Evolutionary conservation across 2,797 vertebrate species (phyloP).

Genomic region (Parambassis ranga): DNA sequence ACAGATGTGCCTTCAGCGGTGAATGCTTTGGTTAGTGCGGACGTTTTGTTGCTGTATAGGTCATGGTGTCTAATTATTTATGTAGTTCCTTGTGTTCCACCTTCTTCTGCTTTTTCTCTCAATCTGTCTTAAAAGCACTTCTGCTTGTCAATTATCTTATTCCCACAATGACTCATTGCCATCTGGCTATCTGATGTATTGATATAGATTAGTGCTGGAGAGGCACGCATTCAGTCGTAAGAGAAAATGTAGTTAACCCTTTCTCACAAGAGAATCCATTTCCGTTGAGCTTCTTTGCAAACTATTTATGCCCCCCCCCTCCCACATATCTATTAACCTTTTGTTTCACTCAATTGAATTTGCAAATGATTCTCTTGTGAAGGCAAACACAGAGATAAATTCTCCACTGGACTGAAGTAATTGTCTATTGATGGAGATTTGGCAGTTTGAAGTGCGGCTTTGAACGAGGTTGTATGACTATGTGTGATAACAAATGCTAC

Average conservation of each 20-base stretch:
- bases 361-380: slow-evolving; percentile 51
- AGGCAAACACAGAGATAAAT: slow-evolving; percentile 44
- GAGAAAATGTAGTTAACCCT: slow-evolving; percentile 49
- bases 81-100: not conserved
- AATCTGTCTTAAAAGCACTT: slow-evolving; percentile 43
- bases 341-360: slow-evolving; percentile 58
- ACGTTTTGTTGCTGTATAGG: not conserved
- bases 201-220: slow-evolving; percentile 38
- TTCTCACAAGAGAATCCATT: slow-evolving; percentile 37
- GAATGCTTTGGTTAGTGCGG: not conserved
- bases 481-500: slow-evolving; percentile 7
- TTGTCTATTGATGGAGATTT: slow-evolving; percentile 48
- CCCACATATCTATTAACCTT: slow-evolving; percentile 53
- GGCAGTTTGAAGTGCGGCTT: slow-evolving; percentile 39
- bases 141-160: slow-evolving; percentile 43
- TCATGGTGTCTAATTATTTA: slow-evolving; percentile 10
- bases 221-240: slow-evolving; percentile 24
- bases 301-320: slow-evolving; percentile 38
- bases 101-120: not conserved
- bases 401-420: slow-evolving; percentile 35
- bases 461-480: not conserved
- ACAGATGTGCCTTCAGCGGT: not conserved
- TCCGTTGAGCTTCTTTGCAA: slow-evolving; percentile 31
- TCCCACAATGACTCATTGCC: slow-evolving; percentile 42
- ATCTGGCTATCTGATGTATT: slow-evolving; percentile 51